These are phyloP conservation scores for Apoda limacodes DNA, from an alignment of 2,888 invertebrate genomes.

Conservation along the genomic window DNA sequence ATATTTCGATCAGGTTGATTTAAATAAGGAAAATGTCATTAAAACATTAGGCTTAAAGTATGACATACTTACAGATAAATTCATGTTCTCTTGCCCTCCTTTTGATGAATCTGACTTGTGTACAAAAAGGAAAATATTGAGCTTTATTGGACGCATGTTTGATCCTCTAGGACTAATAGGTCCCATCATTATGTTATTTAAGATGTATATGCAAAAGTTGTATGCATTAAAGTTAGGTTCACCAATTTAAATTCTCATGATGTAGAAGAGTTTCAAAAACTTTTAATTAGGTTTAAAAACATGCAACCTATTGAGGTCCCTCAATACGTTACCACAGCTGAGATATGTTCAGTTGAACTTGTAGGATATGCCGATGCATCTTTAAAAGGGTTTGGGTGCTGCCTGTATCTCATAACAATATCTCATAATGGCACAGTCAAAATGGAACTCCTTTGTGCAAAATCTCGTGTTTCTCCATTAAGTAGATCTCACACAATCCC, in stretches of 20 bases:
- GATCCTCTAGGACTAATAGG: conserved; percentile 18
- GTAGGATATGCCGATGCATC: conserved; percentile 16
- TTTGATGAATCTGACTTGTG: neutral
- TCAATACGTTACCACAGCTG: conserved; percentile 2
- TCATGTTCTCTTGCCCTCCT: conserved; percentile 5
- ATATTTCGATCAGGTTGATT: conserved; percentile 8
- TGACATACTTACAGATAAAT: conserved; percentile 5
- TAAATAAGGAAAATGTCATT: conserved; percentile 10
- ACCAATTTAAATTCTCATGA: conserved; percentile 8
- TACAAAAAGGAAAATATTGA: conserved; percentile 17
- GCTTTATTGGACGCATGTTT: conserved; percentile 17
- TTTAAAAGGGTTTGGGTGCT: conserved; percentile 11
- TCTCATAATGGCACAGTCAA: conserved; percentile 3
- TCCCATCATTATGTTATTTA: conserved; percentile 15
- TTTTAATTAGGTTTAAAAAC: conserved; percentile 5
- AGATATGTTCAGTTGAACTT: conserved; percentile 5
- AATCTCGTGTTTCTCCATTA: conserved; percentile 12
- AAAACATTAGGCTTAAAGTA: conserved; percentile 13
- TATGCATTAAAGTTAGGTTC: conserved; percentile 11
- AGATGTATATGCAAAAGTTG: conserved; percentile 15
- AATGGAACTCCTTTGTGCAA: conserved; percentile 11
- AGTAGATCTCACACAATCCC: conserved; percentile 12
- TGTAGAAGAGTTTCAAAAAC: too few relatives aligned
- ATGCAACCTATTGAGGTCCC: neutral
- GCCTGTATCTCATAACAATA: conserved; percentile 14